Percentiles rank a stretch among this genome's conserved stretches.
Conservation (phyloP, 2,113 vertebrate species). For the Vicugna pacos region DNA sequence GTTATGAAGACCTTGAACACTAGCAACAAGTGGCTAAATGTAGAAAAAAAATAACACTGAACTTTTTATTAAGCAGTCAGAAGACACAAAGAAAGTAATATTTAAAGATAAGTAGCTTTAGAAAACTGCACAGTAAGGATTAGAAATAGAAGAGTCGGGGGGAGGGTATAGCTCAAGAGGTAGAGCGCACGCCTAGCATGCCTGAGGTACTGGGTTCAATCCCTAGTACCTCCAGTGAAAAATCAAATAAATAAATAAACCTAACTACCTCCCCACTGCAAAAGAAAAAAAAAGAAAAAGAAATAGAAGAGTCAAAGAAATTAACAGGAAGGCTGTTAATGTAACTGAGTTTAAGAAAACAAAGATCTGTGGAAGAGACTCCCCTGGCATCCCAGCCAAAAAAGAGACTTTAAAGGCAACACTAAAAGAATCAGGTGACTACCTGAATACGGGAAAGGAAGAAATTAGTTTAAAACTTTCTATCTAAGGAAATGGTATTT, state of each 20-base stretch:
- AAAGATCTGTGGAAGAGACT: not conserved
- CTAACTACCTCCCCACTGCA: too few species aligned
- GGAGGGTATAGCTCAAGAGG: too few species aligned
- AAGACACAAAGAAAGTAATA: not conserved
- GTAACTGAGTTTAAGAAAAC: not conserved
- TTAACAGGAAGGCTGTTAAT: not conserved
- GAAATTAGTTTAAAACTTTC: not conserved
- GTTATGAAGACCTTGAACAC: not conserved
- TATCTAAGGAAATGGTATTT: slow-evolving; percentile 40
- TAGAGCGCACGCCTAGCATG: too few species aligned
- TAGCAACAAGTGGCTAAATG: not conserved
- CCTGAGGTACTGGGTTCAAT: too few species aligned
- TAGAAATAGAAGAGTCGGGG: not conserved
- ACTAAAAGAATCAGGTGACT: not conserved
- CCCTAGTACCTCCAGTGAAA: too few species aligned
- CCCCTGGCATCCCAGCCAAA: not conserved
- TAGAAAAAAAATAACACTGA: slow-evolving; percentile 17
- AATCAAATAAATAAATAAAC: too few species aligned
- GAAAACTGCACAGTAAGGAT: not conserved
- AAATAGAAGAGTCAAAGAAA: not conserved
- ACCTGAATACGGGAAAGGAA: not conserved
- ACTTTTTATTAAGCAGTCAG: not conserved
- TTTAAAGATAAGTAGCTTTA: not conserved
- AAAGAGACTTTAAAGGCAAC: slow-evolving; percentile 14
- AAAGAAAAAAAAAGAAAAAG: not conserved